phyloP scores from a whole-genome alignment of 2,888 invertebrate species.

The Diarsia mendica region DNA sequence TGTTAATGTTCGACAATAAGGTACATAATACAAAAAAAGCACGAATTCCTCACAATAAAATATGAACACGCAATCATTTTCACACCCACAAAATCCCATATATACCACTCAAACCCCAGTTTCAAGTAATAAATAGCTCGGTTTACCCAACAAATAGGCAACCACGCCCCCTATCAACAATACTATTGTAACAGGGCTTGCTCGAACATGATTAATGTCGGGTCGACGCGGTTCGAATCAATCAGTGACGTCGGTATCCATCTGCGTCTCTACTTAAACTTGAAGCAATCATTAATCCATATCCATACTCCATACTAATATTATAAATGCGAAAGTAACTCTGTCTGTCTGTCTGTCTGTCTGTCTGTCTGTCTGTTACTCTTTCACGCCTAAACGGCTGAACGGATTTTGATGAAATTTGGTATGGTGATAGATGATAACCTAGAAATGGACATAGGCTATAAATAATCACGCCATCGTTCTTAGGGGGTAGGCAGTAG shows the following conservation, averaged over 20 bases:
- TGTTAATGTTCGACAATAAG: not conserved
- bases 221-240: slow-evolving; percentile 74
- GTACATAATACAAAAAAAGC: not conserved
- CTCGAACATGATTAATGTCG: slow-evolving; percentile 77
- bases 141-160: slow-evolving; percentile 54
- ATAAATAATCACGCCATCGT: no score
- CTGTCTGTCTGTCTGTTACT: no score
- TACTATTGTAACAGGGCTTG: slow-evolving; percentile 65
- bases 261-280: slow-evolving; percentile 72
- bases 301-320: no score
- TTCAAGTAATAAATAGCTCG: slow-evolving; percentile 47
- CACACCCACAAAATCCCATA: slow-evolving; percentile 5
- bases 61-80: not conserved
- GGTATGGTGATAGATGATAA: no score
- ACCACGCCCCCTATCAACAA: slow-evolving; percentile 57
- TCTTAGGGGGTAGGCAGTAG: no score
- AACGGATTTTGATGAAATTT: no score
- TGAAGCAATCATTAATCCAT: slow-evolving; percentile 55
- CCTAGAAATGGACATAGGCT: no score
- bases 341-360: no score
- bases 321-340: no score
- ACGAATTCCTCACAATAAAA: not conserved
- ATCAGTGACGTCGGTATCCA: slow-evolving; percentile 77
- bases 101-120: slow-evolving; percentile 6
- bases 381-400: no score